Evolutionary conservation across 2,113 vertebrate genomes (phyloP), one percentile per base, ranked within the genome.

Genomic region (Isichthys henryi): DNA sequence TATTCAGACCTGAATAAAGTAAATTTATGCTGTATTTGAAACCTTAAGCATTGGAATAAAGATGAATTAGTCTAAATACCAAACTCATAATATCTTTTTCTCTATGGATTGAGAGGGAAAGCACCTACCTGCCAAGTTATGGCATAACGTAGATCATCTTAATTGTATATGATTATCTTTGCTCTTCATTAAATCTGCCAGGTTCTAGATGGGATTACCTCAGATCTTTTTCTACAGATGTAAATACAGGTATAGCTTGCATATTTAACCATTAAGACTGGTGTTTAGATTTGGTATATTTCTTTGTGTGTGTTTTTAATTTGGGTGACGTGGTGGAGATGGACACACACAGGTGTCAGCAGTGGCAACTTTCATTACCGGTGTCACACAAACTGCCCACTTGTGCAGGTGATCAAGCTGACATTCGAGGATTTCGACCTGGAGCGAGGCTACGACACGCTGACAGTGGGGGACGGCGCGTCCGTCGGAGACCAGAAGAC

Each of bases 391-490:
- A 86, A 13, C 66, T 66, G 17, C 94, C 88, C 90, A 91, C 91
- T 89, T 93, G 91, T 91, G 90, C 91, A 99, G 98, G 98, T 99
- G 93, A 99, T 99, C 96, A 99, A 99, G 93, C 95, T 99, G 88
- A 98, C 96, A 91, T 99, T 99, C 92, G 98, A 99, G 94, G 98
- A 99, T 88, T 99, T 99, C 92, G 98, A 99, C 93, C 95, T 99
- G 94, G 98, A 99, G 92, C 96, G 98, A 90, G 98, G 98, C 91
- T 99, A 99, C n/a, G 98, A 99, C 95, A 99, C 98, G 0, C 94
- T 99, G 91, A 99, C 98, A 0, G 97, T 99, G 21, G 98, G 98
- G 84, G 98, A 99, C 0, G 98, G 98, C 4, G 97, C 97, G 19
- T 94, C 97, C 92, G 97, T 98, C 0, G 98, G 97, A 27, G 98